Base-by-base conservation (phyloP, 1,140 invertebrate species). In the Drosophila trapezifrons region DNA sequence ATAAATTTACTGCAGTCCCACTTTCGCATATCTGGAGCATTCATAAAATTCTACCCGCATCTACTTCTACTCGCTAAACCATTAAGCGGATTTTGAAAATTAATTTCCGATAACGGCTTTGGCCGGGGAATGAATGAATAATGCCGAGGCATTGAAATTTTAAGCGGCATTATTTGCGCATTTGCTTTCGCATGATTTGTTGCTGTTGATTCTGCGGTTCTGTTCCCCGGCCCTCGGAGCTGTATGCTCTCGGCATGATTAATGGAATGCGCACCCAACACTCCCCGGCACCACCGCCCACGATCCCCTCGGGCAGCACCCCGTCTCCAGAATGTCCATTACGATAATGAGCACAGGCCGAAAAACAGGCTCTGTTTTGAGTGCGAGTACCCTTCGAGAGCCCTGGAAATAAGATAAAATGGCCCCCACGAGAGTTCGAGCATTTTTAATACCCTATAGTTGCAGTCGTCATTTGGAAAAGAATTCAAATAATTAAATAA, bases 131-230 rank as follows among this genome's bases (percentile, higher is more conserved):
- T 54, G 51, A 76, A 69, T 76, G 74, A 76, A 76, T 77, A 76
- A 76, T 76, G 63, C 63, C 75, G 54, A 59, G 56, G 49, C 62
- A 77, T 69, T 76, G 74, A 76, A 76, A 76, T 76, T 76, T 76
- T 76, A 76, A 76, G 74, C 73, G 63, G 56, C 74, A 76, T 69
- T 76, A 76, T 69, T 76, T 76, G 74, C 63, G 73, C 64, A 60
- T 76, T 76, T 54, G 74, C 73, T 59, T 55, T 69, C 63, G 74
- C 74, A 54, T 76, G 73, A 76, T 76, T 76, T 76, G 65, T 69
- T 66, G 65, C 64, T 76, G 74, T 76, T 76, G 74, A 76, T 76
- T 76, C 57, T 60, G 74, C 57, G 74, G 74, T 76, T 69, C 49
- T 67, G 73, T 76, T 67, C 69, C 73, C 59, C 40, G 62, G 74